Conservation (phyloP, 2,888 invertebrate species). For the Coecobrya sp. region DNA sequence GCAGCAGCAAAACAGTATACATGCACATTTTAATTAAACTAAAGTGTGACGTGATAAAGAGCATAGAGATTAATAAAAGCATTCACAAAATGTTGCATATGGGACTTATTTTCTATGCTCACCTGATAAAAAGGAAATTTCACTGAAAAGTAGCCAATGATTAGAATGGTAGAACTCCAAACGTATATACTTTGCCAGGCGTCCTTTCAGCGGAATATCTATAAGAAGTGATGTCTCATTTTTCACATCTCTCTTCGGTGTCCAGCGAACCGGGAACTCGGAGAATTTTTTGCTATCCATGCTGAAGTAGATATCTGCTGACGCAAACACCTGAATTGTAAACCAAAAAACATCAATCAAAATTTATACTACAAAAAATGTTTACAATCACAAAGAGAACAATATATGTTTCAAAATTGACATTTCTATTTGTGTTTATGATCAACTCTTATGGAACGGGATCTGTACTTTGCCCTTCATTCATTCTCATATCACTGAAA, state of each 20-base stretch:
- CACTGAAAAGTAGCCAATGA: conserved; percentile 89
- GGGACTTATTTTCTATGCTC: conserved; percentile 63
- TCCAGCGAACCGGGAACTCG: conserved; percentile 87
- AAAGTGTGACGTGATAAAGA: conserved; percentile 1
- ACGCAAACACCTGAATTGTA: conserved; percentile 88
- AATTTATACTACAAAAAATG: conserved; percentile 17
- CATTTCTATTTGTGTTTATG: not conserved
- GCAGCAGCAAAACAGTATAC: not conserved
- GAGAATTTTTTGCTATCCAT: conserved; percentile 88
- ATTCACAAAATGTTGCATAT: not conserved
- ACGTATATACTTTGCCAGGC: conserved; percentile 84
- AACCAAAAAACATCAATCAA: conserved; percentile 70
- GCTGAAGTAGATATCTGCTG: conserved; percentile 88
- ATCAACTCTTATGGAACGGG: not conserved
- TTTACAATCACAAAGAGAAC: not conserved
- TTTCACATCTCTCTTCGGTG: conserved; percentile 86
- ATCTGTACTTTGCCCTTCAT: conserved; percentile 81
- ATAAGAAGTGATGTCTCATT: conserved; percentile 85
- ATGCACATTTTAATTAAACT: conserved; percentile 34
- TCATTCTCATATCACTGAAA: conserved; percentile 85
- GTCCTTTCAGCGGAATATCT: conserved; percentile 84
- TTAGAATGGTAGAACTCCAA: conserved; percentile 86
- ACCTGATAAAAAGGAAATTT: conserved; percentile 89
- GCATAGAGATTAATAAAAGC: not conserved
- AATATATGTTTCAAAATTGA: too few species aligned